phyloP scores from a whole-genome alignment of 2,113 vertebrate species.

The Pelusios castaneus region DNA sequence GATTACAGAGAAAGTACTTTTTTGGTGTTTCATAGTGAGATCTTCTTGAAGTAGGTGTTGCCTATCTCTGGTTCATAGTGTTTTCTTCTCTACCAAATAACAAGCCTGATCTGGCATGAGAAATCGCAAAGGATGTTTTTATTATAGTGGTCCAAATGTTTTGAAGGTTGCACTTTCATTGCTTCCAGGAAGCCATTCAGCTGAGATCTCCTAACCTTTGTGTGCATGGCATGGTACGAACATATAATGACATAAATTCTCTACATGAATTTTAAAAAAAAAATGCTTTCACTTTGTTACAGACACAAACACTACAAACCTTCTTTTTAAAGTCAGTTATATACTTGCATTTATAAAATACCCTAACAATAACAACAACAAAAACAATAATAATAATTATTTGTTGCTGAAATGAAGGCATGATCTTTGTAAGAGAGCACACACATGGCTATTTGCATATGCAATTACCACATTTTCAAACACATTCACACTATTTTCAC shows the following conservation, averaged over 20 bases:
- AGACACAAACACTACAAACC: neutral
- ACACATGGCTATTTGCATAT: neutral
- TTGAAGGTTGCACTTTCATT: neutral
- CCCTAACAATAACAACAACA: neutral
- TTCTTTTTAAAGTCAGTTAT: neutral
- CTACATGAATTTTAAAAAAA: no score
- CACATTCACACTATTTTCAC: neutral
- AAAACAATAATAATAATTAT: no score
- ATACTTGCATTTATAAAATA: neutral
- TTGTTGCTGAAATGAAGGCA: neutral
- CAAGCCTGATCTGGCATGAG: fast-evolving
- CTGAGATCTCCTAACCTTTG: neutral
- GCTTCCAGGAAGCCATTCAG: neutral
- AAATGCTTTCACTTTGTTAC: neutral
- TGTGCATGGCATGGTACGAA: neutral
- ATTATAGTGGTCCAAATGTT: fast-evolving
- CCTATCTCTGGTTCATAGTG: neutral
- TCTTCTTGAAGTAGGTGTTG: neutral
- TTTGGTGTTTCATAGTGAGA: neutral
- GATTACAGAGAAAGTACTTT: neutral
- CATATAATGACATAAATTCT: neutral
- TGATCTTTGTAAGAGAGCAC: neutral
- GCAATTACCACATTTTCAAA: neutral
- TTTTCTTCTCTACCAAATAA: neutral
- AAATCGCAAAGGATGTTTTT: neutral